Percentiles rank a stretch among this genome's conserved stretches.
Conservation (phyloP, 2,888 invertebrate species). For the Drosophila flavopinicola region DNA sequence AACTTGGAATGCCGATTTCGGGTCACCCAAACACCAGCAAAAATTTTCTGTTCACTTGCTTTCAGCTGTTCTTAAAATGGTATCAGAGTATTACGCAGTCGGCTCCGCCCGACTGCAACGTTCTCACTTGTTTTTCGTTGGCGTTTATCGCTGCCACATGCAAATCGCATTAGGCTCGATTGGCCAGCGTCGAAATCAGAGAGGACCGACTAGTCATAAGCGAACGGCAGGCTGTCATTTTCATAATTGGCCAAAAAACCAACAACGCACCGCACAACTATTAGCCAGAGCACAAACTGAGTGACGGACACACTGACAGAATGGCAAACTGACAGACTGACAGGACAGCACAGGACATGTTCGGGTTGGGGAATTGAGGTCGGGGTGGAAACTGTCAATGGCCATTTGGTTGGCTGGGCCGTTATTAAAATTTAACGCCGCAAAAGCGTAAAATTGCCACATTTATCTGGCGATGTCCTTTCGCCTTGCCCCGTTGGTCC, state of each 20-base stretch:
- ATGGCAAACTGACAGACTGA: constrained; percentile 18
- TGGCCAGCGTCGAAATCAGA: constrained; percentile 18
- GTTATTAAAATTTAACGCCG: constrained; percentile 77
- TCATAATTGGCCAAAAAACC: constrained; percentile 75
- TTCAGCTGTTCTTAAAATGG: too few species aligned
- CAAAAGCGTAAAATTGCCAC: constrained; percentile 78
- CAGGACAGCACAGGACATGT: constrained; percentile 3
- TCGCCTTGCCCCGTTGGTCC: neutral
- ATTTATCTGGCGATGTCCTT: constrained; percentile 68
- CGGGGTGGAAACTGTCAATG: constrained; percentile 32
- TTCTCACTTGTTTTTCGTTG: too few species aligned
- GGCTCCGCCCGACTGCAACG: too few species aligned
- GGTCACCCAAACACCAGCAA: too few species aligned
- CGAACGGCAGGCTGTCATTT: constrained; percentile 55
- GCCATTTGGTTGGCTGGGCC: constrained; percentile 48
- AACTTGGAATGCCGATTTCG: too few species aligned
- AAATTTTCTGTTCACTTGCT: too few species aligned
- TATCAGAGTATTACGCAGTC: too few species aligned
- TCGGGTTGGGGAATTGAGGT: neutral
- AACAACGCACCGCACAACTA: constrained; percentile 70
- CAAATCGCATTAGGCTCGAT: constrained; percentile 72
- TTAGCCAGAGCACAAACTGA: constrained; percentile 59
- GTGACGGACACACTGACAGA: constrained; percentile 10
- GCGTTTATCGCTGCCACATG: constrained; percentile 55
- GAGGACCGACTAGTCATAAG: constrained; percentile 10